Evolutionary conservation across 1,140 invertebrate genomes (phyloP), one percentile per base, ranked within the genome.

Genomic region (Bombus terrestris): DNA sequence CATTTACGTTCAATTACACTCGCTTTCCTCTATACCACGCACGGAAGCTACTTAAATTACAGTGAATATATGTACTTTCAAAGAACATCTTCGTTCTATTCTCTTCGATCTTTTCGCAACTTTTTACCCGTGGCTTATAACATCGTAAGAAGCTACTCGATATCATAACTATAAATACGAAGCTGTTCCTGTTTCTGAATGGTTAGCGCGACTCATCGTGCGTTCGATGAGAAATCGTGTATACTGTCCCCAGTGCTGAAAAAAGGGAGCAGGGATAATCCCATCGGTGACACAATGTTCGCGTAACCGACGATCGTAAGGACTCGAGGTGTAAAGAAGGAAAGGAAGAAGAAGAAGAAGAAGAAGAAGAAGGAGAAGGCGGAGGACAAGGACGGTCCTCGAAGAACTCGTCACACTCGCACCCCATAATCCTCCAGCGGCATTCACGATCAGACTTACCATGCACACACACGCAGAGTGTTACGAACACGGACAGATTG

Each of bases 371-470:
- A 47, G 32, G 37, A 72, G 71, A 64, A 75, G 59, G 64, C 43
- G 47, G n/a, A 59, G 57, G 68, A 68, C 53, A 75, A 80, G 57
- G 86, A 69, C 32, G 43, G 69, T 68, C 69, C 39, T 62, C 71
- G 66, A 90, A 62, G 75, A 85, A 77, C 89, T 78, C 76, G 86
- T 85, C 86, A 89, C 89, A 91, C 92, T 91, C 90, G 86, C 90
- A 83, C 86, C 83, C 87, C 73, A 93, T 93, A 93, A 93, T 93
- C 92, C 92, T 88, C 78, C 73, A 69, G 71, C 57, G 86, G 91
- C 82, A 93, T 93, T 93, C 93, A 87, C 87, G 91, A 88, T 93
- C 93, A 93, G 93, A 92, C 89, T 81, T 81, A 79, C 81, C 86
- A 84, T 82, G 76, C 83, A 75, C 41, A 41, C 32, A 73, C 37